Percentiles rank a stretch among this genome's conserved stretches.
Evolutionary conservation across 1,140 invertebrate genomes (phyloP).

Genomic region (Zaprionus lachaisei): DNA sequence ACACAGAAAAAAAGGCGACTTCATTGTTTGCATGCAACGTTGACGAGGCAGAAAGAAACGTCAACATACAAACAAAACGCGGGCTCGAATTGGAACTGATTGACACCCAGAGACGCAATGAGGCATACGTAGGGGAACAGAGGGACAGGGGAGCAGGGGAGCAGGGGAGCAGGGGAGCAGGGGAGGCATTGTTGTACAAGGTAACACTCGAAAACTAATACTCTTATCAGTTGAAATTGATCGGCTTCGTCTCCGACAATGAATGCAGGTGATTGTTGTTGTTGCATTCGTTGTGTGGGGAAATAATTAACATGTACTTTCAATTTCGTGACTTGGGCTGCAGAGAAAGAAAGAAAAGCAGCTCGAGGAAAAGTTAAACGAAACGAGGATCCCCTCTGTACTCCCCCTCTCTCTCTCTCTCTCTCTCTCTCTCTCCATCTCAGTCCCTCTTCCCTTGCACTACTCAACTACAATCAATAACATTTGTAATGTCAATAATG

Average conservation of each 20-base stretch:
- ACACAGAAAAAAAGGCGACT: slow-evolving; percentile 20
- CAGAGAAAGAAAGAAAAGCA: slow-evolving; percentile 35
- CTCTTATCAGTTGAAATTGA: slow-evolving; percentile 77
- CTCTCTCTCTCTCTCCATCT: background rate
- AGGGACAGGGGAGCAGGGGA: too few species aligned
- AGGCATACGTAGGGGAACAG: slow-evolving; percentile 9
- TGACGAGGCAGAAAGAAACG: slow-evolving; percentile 70
- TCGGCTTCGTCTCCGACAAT: slow-evolving; percentile 39
- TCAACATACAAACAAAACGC: slow-evolving; percentile 53
- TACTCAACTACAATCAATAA: slow-evolving; percentile 68
- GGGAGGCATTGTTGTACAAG: slow-evolving; percentile 47
- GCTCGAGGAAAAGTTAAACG: slow-evolving; percentile 39
- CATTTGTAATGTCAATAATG: slow-evolving; percentile 82
- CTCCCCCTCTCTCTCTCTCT: background rate
- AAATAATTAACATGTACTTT: slow-evolving; percentile 83
- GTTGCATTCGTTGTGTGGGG: slow-evolving; percentile 52
- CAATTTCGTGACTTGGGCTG: slow-evolving; percentile 62
- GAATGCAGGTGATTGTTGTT: slow-evolving; percentile 78
- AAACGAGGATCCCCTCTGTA: slow-evolving; percentile 6
- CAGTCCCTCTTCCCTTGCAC: background rate
- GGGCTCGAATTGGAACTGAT: slow-evolving; percentile 61
- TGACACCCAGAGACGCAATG: slow-evolving; percentile 55
- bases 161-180: background rate
- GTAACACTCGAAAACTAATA: slow-evolving; percentile 72
- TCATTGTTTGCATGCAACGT: slow-evolving; percentile 73